These are phyloP conservation scores for Hemaris fuciformis DNA, from an alignment of 2,888 invertebrate species.

Conservation along the genomic window DNA sequence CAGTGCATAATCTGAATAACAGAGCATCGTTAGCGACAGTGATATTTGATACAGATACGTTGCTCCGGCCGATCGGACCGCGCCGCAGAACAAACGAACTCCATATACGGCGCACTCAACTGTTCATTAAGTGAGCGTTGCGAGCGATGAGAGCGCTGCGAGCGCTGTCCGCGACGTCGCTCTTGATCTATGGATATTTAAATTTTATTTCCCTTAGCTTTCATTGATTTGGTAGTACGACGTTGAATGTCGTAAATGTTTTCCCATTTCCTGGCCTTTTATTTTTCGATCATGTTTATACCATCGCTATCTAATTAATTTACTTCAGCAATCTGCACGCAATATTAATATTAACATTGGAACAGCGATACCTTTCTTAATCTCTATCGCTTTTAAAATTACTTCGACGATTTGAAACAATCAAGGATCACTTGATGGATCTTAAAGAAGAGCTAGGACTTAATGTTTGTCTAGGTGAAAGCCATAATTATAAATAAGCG, in stretches of 20 bases:
- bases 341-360: neutral
- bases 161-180: neutral
- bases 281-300: no score
- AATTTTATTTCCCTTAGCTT: slow-evolving; percentile 11
- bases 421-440: no score
- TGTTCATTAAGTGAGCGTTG: slow-evolving; percentile 48
- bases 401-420: no score
- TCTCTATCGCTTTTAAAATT: no score
- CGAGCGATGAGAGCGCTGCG: neutral
- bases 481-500: no score
- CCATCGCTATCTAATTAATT: no score
- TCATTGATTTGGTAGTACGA: neutral
- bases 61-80: slow-evolving; percentile 52
- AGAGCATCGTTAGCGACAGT: slow-evolving; percentile 60
- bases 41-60: slow-evolving; percentile 65
- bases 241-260: neutral
- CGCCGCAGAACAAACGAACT: slow-evolving; percentile 55
- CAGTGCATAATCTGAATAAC: slow-evolving; percentile 12
- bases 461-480: no score
- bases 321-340: neutral
- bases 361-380: no score
- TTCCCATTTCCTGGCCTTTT: no score
- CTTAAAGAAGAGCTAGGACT: no score
- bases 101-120: slow-evolving; percentile 54
- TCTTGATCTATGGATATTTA: slow-evolving; percentile 4